Evolutionary conservation across 2,113 vertebrate genomes (phyloP), one percentile per base, ranked within the genome.

Genomic region (Athene cunicularia): DNA sequence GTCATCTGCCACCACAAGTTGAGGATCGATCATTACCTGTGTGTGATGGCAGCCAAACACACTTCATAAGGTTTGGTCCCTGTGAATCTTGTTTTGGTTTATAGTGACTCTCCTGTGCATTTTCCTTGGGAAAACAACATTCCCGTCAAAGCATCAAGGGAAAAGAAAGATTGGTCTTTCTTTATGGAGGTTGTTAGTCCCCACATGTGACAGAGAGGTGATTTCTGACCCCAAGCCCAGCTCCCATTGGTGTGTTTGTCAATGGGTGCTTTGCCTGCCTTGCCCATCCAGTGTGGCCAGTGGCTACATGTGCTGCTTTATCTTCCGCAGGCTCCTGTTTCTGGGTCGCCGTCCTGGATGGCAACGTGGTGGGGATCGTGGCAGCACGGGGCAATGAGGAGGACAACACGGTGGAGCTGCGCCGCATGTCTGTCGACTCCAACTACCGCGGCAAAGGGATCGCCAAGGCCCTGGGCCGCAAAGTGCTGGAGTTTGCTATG

Each of bases 401-500:
- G 2, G 99, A 99, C 98, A 99, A 99, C 98, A 98, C 99, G 0
- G 98, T 99, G 91, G 99, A 99, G 98, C 98, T 99, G 94, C 98
- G 99, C 27, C 99, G 99, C 95, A 99, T 99, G 99, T 99, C 99
- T 0, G 99, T 99, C 59, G 99, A 99, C 98, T 99, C 99, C 16
- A 99, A 98, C 73, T 99, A 99, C 98, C 99, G 99, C 0, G 99
- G 99, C 88, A 99, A 99, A 95, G 99, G 99, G 84, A 99, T 99
- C 14, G 99, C 99, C 92, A 99, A 99, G 98, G 98, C 99, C 3
- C 98, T 99, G 96, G 99, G 99, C 67, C 99, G 99, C 52, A 99
- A 99, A 9, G 99, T 99, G 62, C 97, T 99, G 96, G 99, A 99
- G 98, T 99, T 99, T 8, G 99, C 99, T 23, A 59, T 99, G 97